Evolutionary conservation across 2,113 vertebrate species (phyloP), one percentile per base, ranked within the genome.

Genomic region (Neodontobutis hainanensis): DNA sequence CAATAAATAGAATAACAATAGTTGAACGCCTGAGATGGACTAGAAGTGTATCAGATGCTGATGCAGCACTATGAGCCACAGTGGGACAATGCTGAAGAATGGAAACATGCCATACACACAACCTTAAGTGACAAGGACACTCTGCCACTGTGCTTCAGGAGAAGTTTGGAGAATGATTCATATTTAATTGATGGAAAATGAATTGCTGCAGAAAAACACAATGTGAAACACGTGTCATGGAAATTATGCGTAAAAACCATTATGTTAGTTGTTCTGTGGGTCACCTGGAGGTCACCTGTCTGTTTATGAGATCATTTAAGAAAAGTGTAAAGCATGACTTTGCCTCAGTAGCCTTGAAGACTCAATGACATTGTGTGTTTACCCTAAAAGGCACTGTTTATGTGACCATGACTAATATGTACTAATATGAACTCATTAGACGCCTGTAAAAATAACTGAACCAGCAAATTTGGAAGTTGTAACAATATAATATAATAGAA

Each of bases 11-110:
- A 27, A 27, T 27, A 27, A 27, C 19, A 27, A 27, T 27, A 27
- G 19, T 27, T 27, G 4, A 46, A 9, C 2, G 40, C 4, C 35
- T 11, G 53, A 16, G 32, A 49, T 16, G 43, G 72, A 69, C 44
- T 46, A 40, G 38, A 6, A 40, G 38, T 11, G 45, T 50, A 59
- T 51, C 45, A 59, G 71, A 16, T 3, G 68, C 77, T 78, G 80
- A 86, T 35, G 83, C 82, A 78, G 75, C 74, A 64, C 12, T 56
- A 4, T 62, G 75, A 67, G 61, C 64, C 68, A 53, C 34, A 11
- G 35, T 49, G 27, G 0, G 48, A 74, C 44, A 67, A 34, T 64
- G 65, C 69, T 60, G 58, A 73, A 77, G 66, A 72, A 64, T 68
- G 67, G 70, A 87, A 85, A 83, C 5, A 12, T 19, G 0, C 47